Conservation (phyloP, 2,888 invertebrate species). For the Tetranychus piercei region DNA sequence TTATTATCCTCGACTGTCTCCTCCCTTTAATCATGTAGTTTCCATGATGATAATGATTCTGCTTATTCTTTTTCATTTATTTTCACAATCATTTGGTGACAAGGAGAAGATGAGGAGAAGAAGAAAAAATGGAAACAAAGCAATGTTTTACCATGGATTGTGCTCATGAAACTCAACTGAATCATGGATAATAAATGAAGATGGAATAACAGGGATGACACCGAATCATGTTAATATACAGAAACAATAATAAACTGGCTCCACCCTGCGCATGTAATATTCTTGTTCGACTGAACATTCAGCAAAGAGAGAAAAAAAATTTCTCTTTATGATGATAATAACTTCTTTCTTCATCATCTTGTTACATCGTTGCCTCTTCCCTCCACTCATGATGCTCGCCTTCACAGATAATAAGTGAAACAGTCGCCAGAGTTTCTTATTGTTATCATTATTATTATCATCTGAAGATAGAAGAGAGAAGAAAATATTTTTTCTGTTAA, state of each 20-base stretch:
- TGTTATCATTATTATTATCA: not conserved
- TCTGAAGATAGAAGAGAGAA: not conserved
- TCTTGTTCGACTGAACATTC: not conserved
- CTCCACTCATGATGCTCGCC: not conserved
- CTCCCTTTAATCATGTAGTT: constrained; percentile 4
- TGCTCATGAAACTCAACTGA: not conserved
- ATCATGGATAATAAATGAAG: not conserved
- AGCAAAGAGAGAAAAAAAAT: too few relatives aligned
- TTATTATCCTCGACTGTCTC: not conserved
- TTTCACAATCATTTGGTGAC: not conserved
- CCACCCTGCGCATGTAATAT: constrained; percentile 1
- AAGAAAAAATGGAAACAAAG: too few relatives aligned
- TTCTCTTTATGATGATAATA: too few relatives aligned
- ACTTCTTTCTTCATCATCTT: not conserved
- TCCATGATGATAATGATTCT: not conserved
- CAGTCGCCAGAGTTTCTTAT: not conserved
- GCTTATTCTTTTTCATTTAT: not conserved
- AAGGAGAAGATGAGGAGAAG: not conserved
- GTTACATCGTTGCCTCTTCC: not conserved
- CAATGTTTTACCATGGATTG: too few relatives aligned
- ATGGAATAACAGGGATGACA: not conserved
- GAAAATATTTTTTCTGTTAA: too few relatives aligned
- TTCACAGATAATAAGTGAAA: not conserved
- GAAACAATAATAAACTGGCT: not conserved
- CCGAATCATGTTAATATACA: not conserved